phyloP scores from a whole-genome alignment of 1,140 invertebrate species.

The Drosophila orena region DNA sequence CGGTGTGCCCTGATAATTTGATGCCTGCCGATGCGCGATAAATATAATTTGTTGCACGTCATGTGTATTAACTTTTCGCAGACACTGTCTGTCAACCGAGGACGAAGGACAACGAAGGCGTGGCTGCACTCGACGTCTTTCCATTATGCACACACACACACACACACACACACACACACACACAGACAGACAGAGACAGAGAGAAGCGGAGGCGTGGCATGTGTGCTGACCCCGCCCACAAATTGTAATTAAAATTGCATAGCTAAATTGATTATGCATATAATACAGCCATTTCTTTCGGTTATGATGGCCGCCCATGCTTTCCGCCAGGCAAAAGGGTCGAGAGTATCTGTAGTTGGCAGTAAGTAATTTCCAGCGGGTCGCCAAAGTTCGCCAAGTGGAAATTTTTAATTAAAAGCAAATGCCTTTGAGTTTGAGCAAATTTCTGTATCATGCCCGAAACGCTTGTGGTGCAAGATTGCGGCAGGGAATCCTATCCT shows the following conservation, averaged over 20 bases:
- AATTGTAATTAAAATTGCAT: constrained; percentile 81
- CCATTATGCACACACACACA: constrained; percentile 63
- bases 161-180: constrained; percentile 19
- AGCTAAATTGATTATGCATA: constrained; percentile 76
- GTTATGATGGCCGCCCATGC: constrained; percentile 2
- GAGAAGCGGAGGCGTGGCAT: constrained; percentile 15
- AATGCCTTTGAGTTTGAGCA: constrained; percentile 73
- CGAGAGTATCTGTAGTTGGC: constrained; percentile 53
- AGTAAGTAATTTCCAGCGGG: constrained; percentile 66
- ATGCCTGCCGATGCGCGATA: constrained; percentile 84
- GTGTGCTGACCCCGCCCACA: constrained; percentile 70
- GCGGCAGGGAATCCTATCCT: constrained; percentile 18
- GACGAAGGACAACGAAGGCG: constrained; percentile 6
- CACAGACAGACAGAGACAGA: not conserved
- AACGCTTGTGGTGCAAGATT: constrained; percentile 43
- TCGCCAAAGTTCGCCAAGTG: constrained; percentile 69
- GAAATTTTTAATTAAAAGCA: constrained; percentile 82
- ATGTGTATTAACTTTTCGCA: constrained; percentile 82
- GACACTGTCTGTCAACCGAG: constrained; percentile 58
- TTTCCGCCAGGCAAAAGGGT: not conserved
- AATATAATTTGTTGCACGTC: constrained; percentile 84
- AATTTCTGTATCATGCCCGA: constrained; percentile 34
- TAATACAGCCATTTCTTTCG: constrained; percentile 44
- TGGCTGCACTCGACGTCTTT: constrained; percentile 14
- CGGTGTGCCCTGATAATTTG: constrained; percentile 73